Conservation (phyloP, 2,113 vertebrate genomes). For the Dicerorhinus sumatrensis region DNA sequence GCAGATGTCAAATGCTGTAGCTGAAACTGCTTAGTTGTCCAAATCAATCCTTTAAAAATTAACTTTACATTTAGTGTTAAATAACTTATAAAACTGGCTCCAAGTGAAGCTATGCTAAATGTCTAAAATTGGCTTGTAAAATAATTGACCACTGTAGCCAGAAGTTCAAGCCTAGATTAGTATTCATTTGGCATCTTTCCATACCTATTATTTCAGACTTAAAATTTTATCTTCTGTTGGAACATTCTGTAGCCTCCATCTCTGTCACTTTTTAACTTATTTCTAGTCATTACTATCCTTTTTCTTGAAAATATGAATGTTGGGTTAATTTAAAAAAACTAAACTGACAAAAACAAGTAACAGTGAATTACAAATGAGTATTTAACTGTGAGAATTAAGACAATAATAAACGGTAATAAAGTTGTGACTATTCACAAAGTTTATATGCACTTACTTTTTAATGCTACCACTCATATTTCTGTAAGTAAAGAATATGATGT, state of each 20-base stretch:
- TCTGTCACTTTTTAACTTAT: neutral
- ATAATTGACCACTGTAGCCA: neutral
- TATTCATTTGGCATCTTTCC: neutral
- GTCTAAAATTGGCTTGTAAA: slow-evolving; percentile 4
- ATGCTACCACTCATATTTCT: neutral
- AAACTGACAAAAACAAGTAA: neutral
- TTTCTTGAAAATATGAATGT: neutral
- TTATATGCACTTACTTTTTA: neutral
- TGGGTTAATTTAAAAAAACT: neutral
- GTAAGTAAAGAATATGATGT: neutral
- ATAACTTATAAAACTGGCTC: neutral
- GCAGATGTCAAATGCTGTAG: neutral
- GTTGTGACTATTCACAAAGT: neutral
- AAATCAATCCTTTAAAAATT: slow-evolving; percentile 18
- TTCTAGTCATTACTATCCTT: neutral
- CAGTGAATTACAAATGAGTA: neutral
- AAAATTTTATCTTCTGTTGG: neutral
- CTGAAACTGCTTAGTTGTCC: neutral
- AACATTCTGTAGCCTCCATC: neutral
- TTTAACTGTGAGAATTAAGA: neutral
- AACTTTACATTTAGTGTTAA: slow-evolving; percentile 2
- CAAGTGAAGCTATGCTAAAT: neutral
- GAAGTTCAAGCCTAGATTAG: neutral
- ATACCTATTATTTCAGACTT: slow-evolving; percentile 9
- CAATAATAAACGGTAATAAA: neutral